A percentile compares a stretch with the other conserved stretches of the same genome.
phyloP scores from a whole-genome alignment of 2,888 invertebrate species.

The Luperina nickerlii region DNA sequence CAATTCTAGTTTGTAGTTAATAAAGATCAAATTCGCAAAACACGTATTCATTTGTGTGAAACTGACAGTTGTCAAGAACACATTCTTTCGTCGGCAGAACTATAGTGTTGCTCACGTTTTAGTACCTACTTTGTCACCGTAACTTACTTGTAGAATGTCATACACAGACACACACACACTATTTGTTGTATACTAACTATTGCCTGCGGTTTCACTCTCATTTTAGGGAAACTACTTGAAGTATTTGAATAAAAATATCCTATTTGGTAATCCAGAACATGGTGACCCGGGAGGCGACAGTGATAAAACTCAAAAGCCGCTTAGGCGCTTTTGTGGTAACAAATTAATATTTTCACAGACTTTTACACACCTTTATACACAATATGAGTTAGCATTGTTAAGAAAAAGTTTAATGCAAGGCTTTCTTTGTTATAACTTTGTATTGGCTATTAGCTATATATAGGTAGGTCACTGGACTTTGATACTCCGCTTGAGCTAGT shows the following conservation, averaged over 20 bases:
- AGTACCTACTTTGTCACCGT: background rate
- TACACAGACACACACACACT: background rate
- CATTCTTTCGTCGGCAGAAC: background rate
- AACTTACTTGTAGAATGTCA: conserved; percentile 6
- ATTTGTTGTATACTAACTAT: background rate
- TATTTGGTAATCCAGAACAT: background rate
- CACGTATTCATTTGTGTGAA: background rate
- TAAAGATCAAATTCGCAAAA: background rate
- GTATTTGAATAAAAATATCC: background rate
- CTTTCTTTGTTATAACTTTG: background rate
- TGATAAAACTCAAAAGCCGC: background rate
- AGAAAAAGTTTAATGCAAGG: background rate
- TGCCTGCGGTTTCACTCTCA: background rate
- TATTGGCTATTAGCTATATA: background rate
- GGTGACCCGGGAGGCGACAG: background rate
- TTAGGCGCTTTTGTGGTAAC: background rate
- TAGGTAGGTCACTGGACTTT: background rate
- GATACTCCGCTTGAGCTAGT: background rate
- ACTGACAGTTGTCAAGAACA: background rate
- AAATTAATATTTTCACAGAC: background rate
- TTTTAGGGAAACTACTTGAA: background rate
- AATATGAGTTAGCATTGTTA: background rate
- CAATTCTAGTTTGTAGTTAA: background rate
- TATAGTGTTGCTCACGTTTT: background rate
- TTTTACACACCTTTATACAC: background rate